Percentiles rank a stretch among this genome's conserved stretches.
phyloP scores from a whole-genome alignment of 30 jellyfish, hydroid and myxozoan genomes.

The Clytia hemisphaerica region DNA sequence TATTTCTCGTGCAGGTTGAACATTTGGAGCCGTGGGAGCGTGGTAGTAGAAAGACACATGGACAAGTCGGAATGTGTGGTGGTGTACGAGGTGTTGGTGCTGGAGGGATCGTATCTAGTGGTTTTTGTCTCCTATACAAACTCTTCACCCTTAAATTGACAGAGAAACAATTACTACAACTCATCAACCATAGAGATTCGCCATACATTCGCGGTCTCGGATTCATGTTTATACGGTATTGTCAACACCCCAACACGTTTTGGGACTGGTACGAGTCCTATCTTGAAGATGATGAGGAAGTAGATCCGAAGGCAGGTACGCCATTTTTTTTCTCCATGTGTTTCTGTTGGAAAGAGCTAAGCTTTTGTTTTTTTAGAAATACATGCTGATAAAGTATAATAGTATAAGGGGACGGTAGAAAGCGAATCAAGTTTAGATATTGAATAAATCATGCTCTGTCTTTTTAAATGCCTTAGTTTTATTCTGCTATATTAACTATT shows the following conservation, averaged over 20 bases:
- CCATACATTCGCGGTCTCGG: constrained; percentile 96
- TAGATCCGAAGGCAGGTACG: constrained; percentile 40
- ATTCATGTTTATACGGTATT: constrained; percentile 85
- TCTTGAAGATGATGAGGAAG: constrained; percentile 95
- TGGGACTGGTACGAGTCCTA: constrained; percentile 97
- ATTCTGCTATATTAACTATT: too few species aligned
- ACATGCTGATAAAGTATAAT: too few species aligned
- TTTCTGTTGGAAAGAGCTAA: background rate
- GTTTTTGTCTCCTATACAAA: constrained; percentile 79
- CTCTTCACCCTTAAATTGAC: constrained; percentile 83
- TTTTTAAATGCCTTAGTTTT: too few species aligned
- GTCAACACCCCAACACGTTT: constrained; percentile 70
- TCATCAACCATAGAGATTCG: constrained; percentile 80
- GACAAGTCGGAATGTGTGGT: constrained; percentile 99
- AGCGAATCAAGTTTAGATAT: too few species aligned
- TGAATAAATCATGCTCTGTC: too few species aligned
- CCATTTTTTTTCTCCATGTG: background rate
- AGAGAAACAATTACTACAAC: constrained; percentile 60
- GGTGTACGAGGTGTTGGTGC: constrained; percentile 99
- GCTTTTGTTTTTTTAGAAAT: too few species aligned
- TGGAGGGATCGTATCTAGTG: constrained; percentile 95
- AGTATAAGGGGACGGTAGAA: too few species aligned
- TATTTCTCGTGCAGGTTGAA: constrained; percentile 53
- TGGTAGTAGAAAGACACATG: constrained; percentile 95
- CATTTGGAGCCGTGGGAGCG: constrained; percentile 99